phyloP scores from a whole-genome alignment of 2,797 vertebrate genomes.

The Brachyalestes nurse region DNA sequence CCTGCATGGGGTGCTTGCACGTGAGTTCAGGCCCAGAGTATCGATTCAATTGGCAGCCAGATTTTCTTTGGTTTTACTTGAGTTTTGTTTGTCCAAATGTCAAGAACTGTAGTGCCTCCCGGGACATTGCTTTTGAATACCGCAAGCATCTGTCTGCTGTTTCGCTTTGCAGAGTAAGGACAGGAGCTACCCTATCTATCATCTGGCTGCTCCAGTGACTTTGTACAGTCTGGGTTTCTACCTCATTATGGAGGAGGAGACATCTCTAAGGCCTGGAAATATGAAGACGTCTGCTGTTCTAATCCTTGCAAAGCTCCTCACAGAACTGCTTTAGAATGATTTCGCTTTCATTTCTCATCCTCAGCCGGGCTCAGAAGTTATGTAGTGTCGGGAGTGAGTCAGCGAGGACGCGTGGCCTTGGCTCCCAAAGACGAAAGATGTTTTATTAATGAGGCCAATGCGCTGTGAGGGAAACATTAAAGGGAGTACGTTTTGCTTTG shows the following conservation, averaged over 20 bases:
- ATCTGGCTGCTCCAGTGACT: background rate
- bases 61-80: constrained; percentile 33
- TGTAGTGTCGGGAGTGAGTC: constrained; percentile 34
- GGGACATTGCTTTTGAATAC: background rate
- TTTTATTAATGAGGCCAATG: constrained; percentile 54
- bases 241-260: constrained; percentile 1
- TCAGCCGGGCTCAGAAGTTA: constrained; percentile 28
- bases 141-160: background rate
- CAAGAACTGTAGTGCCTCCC: background rate
- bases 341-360: constrained; percentile 26
- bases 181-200: background rate
- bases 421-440: constrained; percentile 45
- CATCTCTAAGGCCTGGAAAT: constrained; percentile 27
- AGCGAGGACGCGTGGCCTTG: constrained; percentile 22
- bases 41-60: constrained; percentile 21
- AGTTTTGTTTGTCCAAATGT: constrained; percentile 3
- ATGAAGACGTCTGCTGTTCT: constrained; percentile 38
- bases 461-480: constrained; percentile 51
- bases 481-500: constrained; percentile 51
- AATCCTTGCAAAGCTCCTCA: constrained; percentile 48
- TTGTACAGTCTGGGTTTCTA: constrained; percentile 12
- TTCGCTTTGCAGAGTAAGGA: background rate
- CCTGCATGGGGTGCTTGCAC: constrained; percentile 41
- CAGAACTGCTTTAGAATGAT: constrained; percentile 29
- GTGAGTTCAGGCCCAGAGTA: constrained; percentile 23